Evolutionary conservation across 2,797 vertebrate genomes (phyloP).

Genomic region (Aulostomus chinensis): DNA sequence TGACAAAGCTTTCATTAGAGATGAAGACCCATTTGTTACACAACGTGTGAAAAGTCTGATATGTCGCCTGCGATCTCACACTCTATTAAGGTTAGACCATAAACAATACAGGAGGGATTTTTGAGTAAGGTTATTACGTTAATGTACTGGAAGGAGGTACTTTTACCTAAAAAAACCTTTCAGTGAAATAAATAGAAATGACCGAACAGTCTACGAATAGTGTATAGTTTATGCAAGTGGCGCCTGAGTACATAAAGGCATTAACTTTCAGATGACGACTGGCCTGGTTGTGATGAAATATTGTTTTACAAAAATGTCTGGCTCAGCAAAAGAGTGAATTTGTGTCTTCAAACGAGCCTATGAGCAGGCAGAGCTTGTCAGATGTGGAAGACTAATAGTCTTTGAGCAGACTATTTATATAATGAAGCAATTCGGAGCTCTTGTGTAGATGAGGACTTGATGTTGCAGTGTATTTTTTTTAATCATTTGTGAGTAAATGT

Average conservation of each 20-base stretch:
- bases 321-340: constrained; percentile 48
- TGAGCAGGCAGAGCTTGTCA: constrained; percentile 44
- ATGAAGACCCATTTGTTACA: neutral
- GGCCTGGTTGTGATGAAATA: constrained; percentile 52
- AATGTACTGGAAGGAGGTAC: too few relatives aligned
- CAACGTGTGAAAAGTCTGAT: too few relatives aligned
- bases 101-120: too few relatives aligned
- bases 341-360: constrained; percentile 42
- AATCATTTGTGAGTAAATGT: constrained; percentile 16
- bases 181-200: constrained; percentile 22
- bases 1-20: constrained; percentile 30
- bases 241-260: constrained; percentile 24
- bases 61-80: too few relatives aligned
- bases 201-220: constrained; percentile 25
- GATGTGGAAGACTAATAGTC: constrained; percentile 52
- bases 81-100: too few relatives aligned
- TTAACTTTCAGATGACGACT: constrained; percentile 41
- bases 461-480: constrained; percentile 20
- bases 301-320: constrained; percentile 47
- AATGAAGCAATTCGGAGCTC: constrained; percentile 43
- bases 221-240: too few relatives aligned
- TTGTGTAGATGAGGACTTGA: constrained; percentile 24
- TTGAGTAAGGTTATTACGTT: too few relatives aligned
- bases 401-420: constrained; percentile 48
- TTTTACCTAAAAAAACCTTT: too few relatives aligned